A percentile compares a stretch with the other conserved stretches of the same genome.
Evolutionary conservation across 2,888 invertebrate genomes (phyloP).

Genomic region (Polymixis flavicincta): DNA sequence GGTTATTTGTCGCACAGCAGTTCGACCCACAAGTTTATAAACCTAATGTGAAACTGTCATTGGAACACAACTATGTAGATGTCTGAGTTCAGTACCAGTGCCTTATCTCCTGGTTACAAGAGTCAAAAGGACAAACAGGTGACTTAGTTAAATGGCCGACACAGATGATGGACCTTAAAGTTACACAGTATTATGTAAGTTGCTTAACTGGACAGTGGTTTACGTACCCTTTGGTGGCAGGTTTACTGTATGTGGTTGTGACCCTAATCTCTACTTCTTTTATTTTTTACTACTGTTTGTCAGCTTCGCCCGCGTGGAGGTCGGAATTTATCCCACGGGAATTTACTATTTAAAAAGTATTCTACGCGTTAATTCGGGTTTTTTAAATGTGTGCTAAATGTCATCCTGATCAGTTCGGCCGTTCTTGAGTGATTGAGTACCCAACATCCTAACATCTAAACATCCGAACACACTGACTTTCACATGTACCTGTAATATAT

Average conservation of each 20-base stretch:
- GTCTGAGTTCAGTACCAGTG: conserved; percentile 7
- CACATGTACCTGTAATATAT: neutral
- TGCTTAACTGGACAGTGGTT: neutral
- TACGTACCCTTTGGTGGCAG: neutral
- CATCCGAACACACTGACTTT: no score
- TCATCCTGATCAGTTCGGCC: no score
- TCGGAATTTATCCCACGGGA: no score
- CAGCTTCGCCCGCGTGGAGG: no score
- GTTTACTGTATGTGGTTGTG: neutral
- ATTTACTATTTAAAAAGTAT: no score
- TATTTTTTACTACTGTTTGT: neutral
- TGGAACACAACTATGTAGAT: conserved; percentile 2
- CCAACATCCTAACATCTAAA: no score
- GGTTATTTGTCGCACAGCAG: neutral
- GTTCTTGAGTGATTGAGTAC: no score
- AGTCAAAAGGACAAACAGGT: conserved; percentile 39
- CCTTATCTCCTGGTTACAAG: conserved; percentile 34
- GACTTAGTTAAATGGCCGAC: conserved; percentile 6
- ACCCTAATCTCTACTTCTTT: neutral
- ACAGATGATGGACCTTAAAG: neutral
- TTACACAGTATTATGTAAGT: conserved; percentile 11
- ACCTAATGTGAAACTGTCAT: neutral
- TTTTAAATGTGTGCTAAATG: no score
- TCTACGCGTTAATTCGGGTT: no score
- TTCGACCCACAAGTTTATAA: neutral